These are phyloP conservation scores for Whitmania pigra DNA, from an alignment of 1,140 invertebrate genomes.

Conservation along the genomic window DNA sequence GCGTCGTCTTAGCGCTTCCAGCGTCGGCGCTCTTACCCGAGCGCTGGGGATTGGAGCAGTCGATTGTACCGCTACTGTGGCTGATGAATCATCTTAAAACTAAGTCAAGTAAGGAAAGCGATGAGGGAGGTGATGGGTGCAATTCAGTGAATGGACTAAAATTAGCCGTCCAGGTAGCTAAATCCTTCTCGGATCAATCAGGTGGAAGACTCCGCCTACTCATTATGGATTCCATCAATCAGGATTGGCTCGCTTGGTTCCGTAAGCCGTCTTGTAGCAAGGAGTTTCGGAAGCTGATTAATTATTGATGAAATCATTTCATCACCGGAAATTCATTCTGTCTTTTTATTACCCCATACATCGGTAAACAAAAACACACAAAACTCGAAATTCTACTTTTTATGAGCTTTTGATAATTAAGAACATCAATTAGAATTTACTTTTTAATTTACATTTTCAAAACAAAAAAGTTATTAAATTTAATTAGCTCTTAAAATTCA, in stretches of 20 bases:
- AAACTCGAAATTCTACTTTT: too few species aligned
- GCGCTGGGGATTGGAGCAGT: background rate
- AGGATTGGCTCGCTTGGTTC: background rate
- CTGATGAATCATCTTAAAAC: background rate
- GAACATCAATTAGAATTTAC: too few species aligned
- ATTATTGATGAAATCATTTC: background rate
- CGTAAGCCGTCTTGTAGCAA: background rate
- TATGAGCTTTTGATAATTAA: too few species aligned
- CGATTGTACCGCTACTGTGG: background rate
- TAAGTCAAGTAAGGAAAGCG: background rate
- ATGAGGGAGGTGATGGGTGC: background rate
- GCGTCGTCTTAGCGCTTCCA: background rate
- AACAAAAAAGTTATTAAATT: too few species aligned
- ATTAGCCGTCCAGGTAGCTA: background rate
- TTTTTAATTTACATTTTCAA: too few species aligned
- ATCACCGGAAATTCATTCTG: background rate
- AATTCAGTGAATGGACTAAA: slow-evolving; percentile 3
- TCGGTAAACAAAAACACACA: too few species aligned
- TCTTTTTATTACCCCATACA: too few species aligned
- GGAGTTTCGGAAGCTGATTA: background rate
- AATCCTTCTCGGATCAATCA: background rate
- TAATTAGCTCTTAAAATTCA: too few species aligned
- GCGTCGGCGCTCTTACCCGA: background rate
- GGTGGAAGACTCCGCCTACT: background rate
- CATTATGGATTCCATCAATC: too few species aligned